Base-by-base conservation (phyloP, 2,113 vertebrate genomes). In the Semicossyphus pulcher region DNA sequence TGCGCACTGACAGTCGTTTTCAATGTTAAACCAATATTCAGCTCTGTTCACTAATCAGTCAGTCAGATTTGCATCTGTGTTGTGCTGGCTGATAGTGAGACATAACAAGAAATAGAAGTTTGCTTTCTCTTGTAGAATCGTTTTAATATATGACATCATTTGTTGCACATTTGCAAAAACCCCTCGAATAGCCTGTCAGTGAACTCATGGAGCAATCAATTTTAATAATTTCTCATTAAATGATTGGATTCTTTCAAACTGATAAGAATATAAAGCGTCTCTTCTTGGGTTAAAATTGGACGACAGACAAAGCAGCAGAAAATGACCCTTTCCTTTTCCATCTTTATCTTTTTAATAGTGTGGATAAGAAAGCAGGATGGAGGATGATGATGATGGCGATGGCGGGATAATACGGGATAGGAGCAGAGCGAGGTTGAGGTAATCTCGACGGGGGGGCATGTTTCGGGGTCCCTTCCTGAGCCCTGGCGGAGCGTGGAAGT, bases 401-500 rank as follows among this genome's bases (percentile, higher is more conserved):
- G 58, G 68, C 71, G 57, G 59, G 78, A 76, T 53, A 56, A 84
- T 48, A 49, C 72, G 52, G 62, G 79, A 68, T 58, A 85, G 81
- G 83, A 83, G 32, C 41, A 23, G 65, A 29, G 83, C 34, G 72
- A 61, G 67, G 62, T 58, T 49, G 14, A 56, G 72, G 69, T 73
- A 56, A 74, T 90, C 61, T 64, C 74, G 86, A 88, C 86, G 77
- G 87, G 79, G 80, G 88, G 71, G 85, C 69, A 83, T 83, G 67
- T 86, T 90, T 84, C 71, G 36, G 57, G 48, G 63, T 60, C 78
- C 68, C 45, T 56, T 78, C 63, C 72, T 72, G 60, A 72, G 78
- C 80, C 54, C 78, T 88, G 86, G 73, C 85, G 87, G 87, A 93
- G 92, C 84, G 87, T 80, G 74, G 93, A 92, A 90, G 89, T 91